Conservation (phyloP, 2,113 vertebrate species). For the Globicephala melas region DNA sequence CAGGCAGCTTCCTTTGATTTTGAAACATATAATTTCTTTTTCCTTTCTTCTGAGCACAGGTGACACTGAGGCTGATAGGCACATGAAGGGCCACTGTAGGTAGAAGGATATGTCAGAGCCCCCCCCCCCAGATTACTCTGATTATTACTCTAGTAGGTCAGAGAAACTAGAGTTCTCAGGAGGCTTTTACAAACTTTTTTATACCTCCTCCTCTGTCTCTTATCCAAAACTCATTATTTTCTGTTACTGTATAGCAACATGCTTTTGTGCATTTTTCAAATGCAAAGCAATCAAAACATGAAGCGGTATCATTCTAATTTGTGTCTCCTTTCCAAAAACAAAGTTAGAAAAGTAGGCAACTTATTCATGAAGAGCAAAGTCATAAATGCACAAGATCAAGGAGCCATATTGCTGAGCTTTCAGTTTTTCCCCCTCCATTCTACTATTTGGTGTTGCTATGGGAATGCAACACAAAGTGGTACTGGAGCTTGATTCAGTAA, state of each 20-base stretch:
- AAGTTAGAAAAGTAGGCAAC: not conserved
- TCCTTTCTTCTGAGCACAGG: not conserved
- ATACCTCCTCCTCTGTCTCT: not conserved
- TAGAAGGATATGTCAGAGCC: not conserved
- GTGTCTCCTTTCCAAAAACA: constrained; percentile 36
- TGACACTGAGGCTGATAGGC: not conserved
- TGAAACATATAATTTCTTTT: not conserved
- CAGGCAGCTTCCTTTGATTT: not conserved
- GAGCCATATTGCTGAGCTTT: not conserved
- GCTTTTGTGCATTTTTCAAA: not conserved
- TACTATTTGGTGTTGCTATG: constrained; percentile 73
- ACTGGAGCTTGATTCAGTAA: constrained; percentile 62
- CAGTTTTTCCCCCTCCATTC: not conserved
- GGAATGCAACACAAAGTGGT: constrained; percentile 61
- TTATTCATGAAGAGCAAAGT: constrained; percentile 1
- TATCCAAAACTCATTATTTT: not conserved
- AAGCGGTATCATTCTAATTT: not conserved
- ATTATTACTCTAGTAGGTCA: not conserved
- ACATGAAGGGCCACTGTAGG: not conserved
- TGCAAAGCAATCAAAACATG: constrained; percentile 30
- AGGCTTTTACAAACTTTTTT: not conserved
- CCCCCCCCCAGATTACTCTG: not conserved
- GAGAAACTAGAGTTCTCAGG: not conserved
- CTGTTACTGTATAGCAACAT: not conserved
- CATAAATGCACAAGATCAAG: not conserved